A percentile compares a stretch with the other conserved stretches of the same genome.
These are phyloP conservation scores for Blennius ocellaris DNA, from an alignment of 2,113 vertebrate genomes.

Conservation along the genomic window DNA sequence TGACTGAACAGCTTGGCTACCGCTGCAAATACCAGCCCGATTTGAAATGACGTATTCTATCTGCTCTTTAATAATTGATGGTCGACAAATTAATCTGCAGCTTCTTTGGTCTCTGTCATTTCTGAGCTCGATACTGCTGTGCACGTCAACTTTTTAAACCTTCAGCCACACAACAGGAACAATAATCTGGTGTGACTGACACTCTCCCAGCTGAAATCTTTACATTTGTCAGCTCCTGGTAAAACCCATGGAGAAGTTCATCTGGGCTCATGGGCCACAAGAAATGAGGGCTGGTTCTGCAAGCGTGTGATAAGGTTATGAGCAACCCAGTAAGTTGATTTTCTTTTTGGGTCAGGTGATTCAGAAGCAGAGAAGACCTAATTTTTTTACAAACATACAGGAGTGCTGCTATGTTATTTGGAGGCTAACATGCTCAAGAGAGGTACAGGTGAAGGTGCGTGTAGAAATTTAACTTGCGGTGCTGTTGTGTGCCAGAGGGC, in stretches of 20 bases:
- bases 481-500: background rate
- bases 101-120: slow-evolving; percentile 33
- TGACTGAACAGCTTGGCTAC: background rate
- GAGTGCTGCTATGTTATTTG: slow-evolving; percentile 1
- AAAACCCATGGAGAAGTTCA: slow-evolving; percentile 45
- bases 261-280: slow-evolving; percentile 30
- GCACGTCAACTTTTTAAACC: slow-evolving; percentile 32
- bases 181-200: slow-evolving; percentile 50
- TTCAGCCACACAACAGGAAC: slow-evolving; percentile 37
- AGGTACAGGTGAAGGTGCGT: background rate
- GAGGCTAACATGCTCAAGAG: slow-evolving; percentile 8
- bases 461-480: slow-evolving; percentile 3
- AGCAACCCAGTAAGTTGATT: slow-evolving; percentile 5
- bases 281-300: slow-evolving; percentile 27
- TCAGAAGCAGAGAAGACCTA: background rate
- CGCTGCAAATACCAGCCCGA: slow-evolving; percentile 2
- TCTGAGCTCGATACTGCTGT: slow-evolving; percentile 4
- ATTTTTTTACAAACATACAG: background rate
- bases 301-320: slow-evolving; percentile 37
- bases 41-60: slow-evolving; percentile 11
- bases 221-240: slow-evolving; percentile 43
- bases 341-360: slow-evolving; percentile 13
- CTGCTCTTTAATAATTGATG: slow-evolving; percentile 52
- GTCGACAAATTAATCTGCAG: slow-evolving; percentile 24
- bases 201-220: slow-evolving; percentile 33